phyloP scores from a whole-genome alignment of 2,113 vertebrate genomes.

The Suncus etruscus region DNA sequence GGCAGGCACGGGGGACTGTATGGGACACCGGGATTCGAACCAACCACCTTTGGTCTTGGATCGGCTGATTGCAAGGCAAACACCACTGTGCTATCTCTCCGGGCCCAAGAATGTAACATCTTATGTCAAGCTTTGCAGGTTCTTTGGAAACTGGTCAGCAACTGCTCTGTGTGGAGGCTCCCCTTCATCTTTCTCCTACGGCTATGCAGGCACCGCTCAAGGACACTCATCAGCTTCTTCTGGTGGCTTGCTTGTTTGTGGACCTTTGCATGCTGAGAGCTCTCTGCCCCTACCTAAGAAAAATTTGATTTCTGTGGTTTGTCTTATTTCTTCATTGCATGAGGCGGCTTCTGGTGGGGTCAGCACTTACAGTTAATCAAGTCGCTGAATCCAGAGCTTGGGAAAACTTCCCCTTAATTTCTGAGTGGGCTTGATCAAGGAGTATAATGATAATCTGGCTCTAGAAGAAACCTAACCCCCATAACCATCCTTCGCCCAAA shows the following conservation, averaged over 20 bases:
- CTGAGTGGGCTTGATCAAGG: not conserved
- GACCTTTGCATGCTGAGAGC: accelerated
- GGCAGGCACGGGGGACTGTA: too few relatives aligned
- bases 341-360: not conserved
- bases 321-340: not conserved
- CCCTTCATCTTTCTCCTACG: accelerated
- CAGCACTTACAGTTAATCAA: not conserved
- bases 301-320: not conserved
- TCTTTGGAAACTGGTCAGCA: not conserved
- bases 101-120: too few relatives aligned
- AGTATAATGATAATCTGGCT: not conserved
- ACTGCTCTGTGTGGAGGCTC: not conserved
- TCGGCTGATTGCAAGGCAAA: too few relatives aligned
- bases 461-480: not conserved
- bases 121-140: not conserved
- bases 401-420: not conserved
- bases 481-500: accelerated
- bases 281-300: accelerated
- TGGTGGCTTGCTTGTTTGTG: not conserved
- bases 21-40: too few relatives aligned
- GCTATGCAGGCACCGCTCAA: not conserved
- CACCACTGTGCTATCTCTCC: too few relatives aligned
- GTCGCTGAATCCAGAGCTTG: not conserved
- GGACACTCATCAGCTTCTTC: not conserved
- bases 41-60: too few relatives aligned